Conservation (phyloP, 2,797 vertebrate species). For the Spheniscus humboldti region DNA sequence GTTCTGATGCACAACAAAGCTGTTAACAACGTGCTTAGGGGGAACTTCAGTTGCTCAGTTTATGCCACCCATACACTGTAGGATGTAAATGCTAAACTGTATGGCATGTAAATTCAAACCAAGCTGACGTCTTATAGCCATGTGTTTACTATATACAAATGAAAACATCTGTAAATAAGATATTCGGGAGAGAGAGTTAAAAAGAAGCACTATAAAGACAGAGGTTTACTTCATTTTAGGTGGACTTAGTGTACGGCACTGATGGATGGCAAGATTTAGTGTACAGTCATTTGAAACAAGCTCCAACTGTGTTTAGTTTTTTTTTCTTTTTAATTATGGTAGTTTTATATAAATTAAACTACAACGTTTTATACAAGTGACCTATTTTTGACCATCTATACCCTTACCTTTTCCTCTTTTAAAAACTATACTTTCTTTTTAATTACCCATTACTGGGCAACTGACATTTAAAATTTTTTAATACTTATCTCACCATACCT, state of each 20-base stretch:
- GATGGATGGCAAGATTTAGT: slow-evolving; percentile 42
- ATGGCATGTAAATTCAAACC: slow-evolving; percentile 34
- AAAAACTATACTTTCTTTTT: slow-evolving; percentile 69
- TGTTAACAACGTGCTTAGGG: neutral
- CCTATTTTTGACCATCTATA: slow-evolving; percentile 66
- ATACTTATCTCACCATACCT: slow-evolving; percentile 74
- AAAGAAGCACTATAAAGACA: neutral
- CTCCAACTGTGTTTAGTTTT: slow-evolving; percentile 35
- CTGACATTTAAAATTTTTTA: slow-evolving; percentile 62
- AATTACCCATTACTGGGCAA: slow-evolving; percentile 56
- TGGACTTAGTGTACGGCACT: slow-evolving; percentile 10
- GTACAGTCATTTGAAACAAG: slow-evolving; percentile 38
- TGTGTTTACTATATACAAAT: slow-evolving; percentile 56
- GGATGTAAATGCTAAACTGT: slow-evolving; percentile 1
- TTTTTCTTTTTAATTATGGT: slow-evolving; percentile 67
- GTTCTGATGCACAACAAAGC: neutral
- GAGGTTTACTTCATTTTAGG: slow-evolving; percentile 26
- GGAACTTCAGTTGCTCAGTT: slow-evolving; percentile 29
- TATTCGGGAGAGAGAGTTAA: neutral
- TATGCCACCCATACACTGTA: slow-evolving; percentile 17
- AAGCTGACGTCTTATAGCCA: slow-evolving; percentile 37
- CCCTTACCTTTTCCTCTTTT: slow-evolving; percentile 61
- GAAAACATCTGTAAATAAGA: slow-evolving; percentile 17
- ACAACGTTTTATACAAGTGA: slow-evolving; percentile 72
- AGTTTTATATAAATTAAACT: slow-evolving; percentile 77